phyloP scores from a whole-genome alignment of 1,140 invertebrate species.

The Caenorhabditis latens region DNA sequence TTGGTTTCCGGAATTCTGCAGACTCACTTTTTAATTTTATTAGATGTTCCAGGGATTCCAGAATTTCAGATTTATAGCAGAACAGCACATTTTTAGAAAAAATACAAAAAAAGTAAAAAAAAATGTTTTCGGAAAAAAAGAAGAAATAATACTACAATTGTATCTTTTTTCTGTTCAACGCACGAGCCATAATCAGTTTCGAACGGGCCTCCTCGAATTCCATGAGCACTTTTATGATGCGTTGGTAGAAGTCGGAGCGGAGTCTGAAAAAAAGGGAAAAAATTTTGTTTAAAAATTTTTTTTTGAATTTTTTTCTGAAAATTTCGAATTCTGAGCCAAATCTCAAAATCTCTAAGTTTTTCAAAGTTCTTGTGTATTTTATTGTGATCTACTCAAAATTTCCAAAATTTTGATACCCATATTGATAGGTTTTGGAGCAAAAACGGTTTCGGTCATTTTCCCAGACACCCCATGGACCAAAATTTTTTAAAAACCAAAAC shows the following conservation, averaged over 20 bases:
- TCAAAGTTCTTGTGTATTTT: too few relatives aligned
- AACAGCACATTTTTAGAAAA: not conserved
- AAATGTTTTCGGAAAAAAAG: not conserved
- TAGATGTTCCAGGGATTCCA: too few relatives aligned
- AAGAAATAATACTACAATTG: not conserved
- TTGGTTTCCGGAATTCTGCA: not conserved
- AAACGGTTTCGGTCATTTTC: too few relatives aligned
- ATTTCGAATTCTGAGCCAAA: not conserved
- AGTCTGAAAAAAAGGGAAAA: not conserved
- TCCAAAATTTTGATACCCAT: not conserved
- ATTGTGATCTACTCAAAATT: not conserved
- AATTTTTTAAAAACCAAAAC: not conserved
- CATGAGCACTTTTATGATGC: conserved; percentile 47
- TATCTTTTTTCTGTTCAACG: conserved; percentile 5
- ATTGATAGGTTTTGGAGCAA: not conserved
- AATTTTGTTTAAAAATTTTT: not conserved
- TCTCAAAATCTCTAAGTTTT: too few relatives aligned
- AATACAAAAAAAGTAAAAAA: not conserved
- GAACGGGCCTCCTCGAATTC: conserved; percentile 35
- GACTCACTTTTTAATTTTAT: too few relatives aligned
- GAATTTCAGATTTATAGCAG: too few relatives aligned
- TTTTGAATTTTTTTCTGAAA: not conserved
- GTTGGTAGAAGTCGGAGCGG: conserved; percentile 45
- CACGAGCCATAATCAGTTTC: conserved; percentile 20
- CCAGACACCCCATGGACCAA: too few relatives aligned